These are phyloP conservation scores for Meles meles DNA, from an alignment of 2,113 vertebrate species.

Conservation along the genomic window DNA sequence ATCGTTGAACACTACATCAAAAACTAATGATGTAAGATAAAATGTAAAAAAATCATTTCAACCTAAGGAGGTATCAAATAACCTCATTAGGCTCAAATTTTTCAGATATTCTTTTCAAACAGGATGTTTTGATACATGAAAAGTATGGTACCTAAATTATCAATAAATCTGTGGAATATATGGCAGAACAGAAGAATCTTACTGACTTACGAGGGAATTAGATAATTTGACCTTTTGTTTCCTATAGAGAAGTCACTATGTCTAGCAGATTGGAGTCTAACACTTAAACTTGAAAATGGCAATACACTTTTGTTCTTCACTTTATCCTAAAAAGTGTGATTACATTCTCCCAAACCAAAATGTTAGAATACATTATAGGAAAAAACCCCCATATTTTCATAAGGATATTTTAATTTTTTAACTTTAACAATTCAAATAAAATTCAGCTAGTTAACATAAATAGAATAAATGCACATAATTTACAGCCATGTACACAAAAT, in stretches of 20 bases:
- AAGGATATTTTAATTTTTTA: conserved; percentile 80
- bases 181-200: background rate
- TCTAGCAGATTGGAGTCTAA: background rate
- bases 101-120: background rate
- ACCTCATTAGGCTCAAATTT: background rate
- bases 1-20: background rate
- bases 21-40: background rate
- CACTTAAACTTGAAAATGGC: background rate
- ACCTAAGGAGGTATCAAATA: background rate
- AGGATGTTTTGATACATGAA: background rate
- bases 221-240: background rate
- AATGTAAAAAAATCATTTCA: background rate
- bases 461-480: conserved; percentile 82
- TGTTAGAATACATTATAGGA: background rate
- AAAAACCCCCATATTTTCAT: conserved; percentile 40
- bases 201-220: background rate
- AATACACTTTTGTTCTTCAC: background rate
- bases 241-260: background rate
- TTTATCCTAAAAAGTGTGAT: background rate
- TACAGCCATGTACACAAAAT: conserved; percentile 78
- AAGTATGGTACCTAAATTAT: background rate
- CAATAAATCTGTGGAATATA: background rate
- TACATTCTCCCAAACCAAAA: background rate
- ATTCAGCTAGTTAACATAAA: conserved; percentile 79
- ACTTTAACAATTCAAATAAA: conserved; percentile 80